Evolutionary conservation across 1,140 invertebrate genomes (phyloP), one percentile per base, ranked within the genome.

Genomic region (Oryzaephilus surinamensis): DNA sequence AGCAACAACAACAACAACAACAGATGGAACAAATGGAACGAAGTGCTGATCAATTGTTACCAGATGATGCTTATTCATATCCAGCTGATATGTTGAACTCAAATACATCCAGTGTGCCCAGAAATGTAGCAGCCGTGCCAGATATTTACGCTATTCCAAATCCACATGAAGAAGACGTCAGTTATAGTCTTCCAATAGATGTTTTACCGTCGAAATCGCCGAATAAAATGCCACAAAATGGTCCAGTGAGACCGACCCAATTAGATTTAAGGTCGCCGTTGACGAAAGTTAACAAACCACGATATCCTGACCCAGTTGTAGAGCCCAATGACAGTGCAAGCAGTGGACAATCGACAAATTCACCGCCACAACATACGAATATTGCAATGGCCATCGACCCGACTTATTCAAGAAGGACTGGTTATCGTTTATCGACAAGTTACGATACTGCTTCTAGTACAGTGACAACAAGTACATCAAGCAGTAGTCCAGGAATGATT

Each of bases 341-440:
- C 13, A 48, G 40, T 41, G 36, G 27, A 11, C n/a, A 27, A 37
- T 27, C 32, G 6, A 21, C 33, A 10, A 38, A 43, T 14, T 51
- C 51, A 15, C 50, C 51, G 20, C 27, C 49, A 24, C 45, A 47
- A 36, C 57, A 60, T 21, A 54, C 60, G 10, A 75, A 75, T 45
- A 74, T 75, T 48, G 72, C 72, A 3, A 72, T 71, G 60, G 71
- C 69, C 14, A 71, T 75, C 24, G 73, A 75, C 53, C 73, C 73
- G 3, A 75, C 73, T 3, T 75, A 73, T 50, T 55, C 60, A 23
- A 44, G 54, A 34, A 40, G 57, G 4, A 24, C 10, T 24, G 4
- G 36, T 30, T 42, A 50, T 21, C 46, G 50, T 12, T 40, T 43
- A 6, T 47, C 54, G 10, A 52, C 55, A n/a, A 60, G 54, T 39